A percentile compares a stretch with the other conserved stretches of the same genome.
Evolutionary conservation across 2,113 vertebrate species (phyloP).

Genomic region (Vulpes vulpes): DNA sequence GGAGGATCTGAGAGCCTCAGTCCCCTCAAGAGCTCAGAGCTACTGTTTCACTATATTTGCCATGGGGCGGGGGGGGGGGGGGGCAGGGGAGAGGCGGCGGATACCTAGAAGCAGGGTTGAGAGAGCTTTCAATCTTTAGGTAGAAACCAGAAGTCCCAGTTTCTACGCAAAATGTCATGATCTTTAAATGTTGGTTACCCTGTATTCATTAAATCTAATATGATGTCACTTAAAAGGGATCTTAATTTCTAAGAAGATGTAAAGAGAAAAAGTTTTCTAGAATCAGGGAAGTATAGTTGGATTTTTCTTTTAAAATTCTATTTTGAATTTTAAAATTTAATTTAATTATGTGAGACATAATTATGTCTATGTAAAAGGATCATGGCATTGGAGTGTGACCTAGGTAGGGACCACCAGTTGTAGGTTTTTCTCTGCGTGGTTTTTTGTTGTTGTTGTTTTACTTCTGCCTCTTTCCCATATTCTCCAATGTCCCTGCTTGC

Average conservation of each 20-base stretch:
- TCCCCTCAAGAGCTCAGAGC: background rate
- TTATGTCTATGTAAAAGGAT: background rate
- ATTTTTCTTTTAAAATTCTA: background rate
- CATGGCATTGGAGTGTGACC: background rate
- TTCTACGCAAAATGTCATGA: background rate
- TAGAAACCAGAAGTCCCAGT: background rate
- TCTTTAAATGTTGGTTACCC: no score
- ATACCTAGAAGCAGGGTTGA: no score
- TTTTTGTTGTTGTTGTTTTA: background rate
- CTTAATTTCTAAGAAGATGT: constrained; percentile 20
- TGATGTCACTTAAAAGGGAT: background rate
- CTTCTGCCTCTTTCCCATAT: background rate
- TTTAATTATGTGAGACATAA: background rate
- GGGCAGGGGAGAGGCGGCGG: fast-evolving
- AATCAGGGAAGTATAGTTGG: background rate
- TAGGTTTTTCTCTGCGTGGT: background rate
- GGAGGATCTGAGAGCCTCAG: fast-evolving
- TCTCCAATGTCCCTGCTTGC: background rate
- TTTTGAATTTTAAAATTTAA: background rate
- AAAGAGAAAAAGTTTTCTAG: background rate
- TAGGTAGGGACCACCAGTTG: background rate
- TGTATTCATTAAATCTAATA: background rate
- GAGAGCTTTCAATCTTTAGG: background rate
- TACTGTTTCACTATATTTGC: fast-evolving
- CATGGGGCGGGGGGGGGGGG: fast-evolving